phyloP scores from a whole-genome alignment of 2,797 vertebrate species.

The Esox lucius region DNA sequence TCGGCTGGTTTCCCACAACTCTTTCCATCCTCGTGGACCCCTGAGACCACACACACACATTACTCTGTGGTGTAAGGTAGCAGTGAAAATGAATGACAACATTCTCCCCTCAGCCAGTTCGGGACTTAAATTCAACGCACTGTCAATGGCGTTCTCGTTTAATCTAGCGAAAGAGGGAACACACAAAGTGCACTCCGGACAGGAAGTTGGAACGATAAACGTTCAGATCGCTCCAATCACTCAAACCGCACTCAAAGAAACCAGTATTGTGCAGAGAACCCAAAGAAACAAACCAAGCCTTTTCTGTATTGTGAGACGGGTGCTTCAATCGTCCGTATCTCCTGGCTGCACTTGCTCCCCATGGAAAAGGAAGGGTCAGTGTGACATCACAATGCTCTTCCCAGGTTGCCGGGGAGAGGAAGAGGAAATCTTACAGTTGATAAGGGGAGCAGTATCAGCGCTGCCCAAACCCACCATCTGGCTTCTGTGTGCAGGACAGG shows the following conservation, averaged over 20 bases:
- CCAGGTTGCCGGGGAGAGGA: constrained; percentile 36
- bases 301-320: not conserved
- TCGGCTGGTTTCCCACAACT: constrained; percentile 15
- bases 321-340: not conserved
- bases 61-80: not conserved
- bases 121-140: not conserved
- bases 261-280: not conserved
- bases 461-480: not conserved
- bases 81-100: not conserved
- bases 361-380: constrained; percentile 15
- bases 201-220: not conserved
- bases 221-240: not conserved
- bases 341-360: constrained; percentile 1
- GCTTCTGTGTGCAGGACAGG: constrained; percentile 1
- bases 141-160: not conserved
- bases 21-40: not conserved
- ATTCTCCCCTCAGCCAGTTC: not conserved
- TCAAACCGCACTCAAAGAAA: not conserved
- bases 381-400: constrained; percentile 45
- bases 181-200: not conserved
- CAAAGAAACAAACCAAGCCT: not conserved
- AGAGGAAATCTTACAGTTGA: constrained; percentile 19
- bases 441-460: constrained; percentile 5
- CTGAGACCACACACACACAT: constrained; percentile 1
- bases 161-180: not conserved